These are phyloP conservation scores for Leptopilina myrica DNA, from an alignment of 2,888 invertebrate genomes.

Conservation along the genomic window DNA sequence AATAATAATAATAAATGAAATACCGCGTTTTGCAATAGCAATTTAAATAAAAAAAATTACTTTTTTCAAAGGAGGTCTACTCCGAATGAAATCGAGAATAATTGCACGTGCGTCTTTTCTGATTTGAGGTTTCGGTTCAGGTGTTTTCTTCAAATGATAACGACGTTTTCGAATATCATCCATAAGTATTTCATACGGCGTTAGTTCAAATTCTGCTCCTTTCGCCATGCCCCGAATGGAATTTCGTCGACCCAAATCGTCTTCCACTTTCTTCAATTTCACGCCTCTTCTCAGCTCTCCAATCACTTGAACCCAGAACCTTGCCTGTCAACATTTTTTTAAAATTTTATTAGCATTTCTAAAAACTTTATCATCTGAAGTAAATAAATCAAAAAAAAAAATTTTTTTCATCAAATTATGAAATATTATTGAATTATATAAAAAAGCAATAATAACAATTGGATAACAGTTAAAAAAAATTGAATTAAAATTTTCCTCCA, in stretches of 20 bases:
- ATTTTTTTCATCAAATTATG: no score
- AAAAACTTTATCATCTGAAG: no score
- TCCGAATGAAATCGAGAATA: conserved; percentile 93
- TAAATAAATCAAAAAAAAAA: no score
- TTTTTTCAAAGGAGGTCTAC: conserved; percentile 88
- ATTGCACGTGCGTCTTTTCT: conserved; percentile 97
- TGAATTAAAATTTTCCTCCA: no score
- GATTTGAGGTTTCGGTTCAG: conserved; percentile 81
- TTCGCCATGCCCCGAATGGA: conserved; percentile 76
- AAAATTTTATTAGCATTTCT: no score
- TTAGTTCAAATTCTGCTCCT: conserved; percentile 93
- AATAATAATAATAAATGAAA: no score
- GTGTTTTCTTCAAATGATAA: conserved; percentile 93
- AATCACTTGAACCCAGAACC: conserved; percentile 97
- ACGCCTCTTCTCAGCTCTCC: conserved; percentile 94
- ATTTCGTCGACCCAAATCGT: conserved; percentile 64
- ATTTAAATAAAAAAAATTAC: conserved; percentile 32
- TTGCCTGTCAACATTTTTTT: conserved; percentile 81
- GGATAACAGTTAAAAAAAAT: no score
- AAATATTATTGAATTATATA: no score
- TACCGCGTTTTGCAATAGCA: background rate
- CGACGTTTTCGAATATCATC: conserved; percentile 94
- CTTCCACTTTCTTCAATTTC: conserved; percentile 88
- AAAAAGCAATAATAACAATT: no score
- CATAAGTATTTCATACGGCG: conserved; percentile 97